Evolutionary conservation across 2,113 vertebrate genomes (phyloP).

Genomic region (Enhydra lutris): DNA sequence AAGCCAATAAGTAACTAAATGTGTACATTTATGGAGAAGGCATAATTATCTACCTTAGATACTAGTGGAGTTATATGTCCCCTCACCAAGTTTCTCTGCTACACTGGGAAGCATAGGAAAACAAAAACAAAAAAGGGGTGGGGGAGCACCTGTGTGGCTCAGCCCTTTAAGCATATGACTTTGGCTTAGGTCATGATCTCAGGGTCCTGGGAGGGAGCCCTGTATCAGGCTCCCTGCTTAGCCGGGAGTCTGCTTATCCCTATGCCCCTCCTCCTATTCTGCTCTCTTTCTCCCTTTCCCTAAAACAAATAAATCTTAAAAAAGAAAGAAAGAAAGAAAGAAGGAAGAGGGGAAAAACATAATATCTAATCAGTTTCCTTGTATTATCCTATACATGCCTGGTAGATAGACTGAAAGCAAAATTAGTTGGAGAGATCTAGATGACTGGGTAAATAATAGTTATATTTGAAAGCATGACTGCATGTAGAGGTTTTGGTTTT

Average conservation of each 20-base stretch:
- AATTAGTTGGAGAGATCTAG: neutral
- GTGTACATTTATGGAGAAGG: neutral
- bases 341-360: neutral
- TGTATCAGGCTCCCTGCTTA: neutral
- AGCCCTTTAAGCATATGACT: neutral
- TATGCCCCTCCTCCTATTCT: neutral
- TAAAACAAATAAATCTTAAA: neutral
- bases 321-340: too few relatives aligned
- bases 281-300: neutral
- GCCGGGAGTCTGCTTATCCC: neutral
- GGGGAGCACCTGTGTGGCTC: neutral
- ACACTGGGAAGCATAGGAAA: neutral
- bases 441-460: neutral
- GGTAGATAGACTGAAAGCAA: neutral
- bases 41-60: neutral
- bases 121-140: neutral
- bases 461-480: neutral
- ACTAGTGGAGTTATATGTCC: neutral
- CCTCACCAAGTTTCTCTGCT: neutral
- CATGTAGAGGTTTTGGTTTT: neutral
- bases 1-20: neutral
- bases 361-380: neutral
- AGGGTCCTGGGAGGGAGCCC: neutral
- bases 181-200: neutral
- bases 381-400: neutral